These are phyloP conservation scores for Hedychridium roseum DNA, from an alignment of 2,888 invertebrate genomes.

Conservation along the genomic window DNA sequence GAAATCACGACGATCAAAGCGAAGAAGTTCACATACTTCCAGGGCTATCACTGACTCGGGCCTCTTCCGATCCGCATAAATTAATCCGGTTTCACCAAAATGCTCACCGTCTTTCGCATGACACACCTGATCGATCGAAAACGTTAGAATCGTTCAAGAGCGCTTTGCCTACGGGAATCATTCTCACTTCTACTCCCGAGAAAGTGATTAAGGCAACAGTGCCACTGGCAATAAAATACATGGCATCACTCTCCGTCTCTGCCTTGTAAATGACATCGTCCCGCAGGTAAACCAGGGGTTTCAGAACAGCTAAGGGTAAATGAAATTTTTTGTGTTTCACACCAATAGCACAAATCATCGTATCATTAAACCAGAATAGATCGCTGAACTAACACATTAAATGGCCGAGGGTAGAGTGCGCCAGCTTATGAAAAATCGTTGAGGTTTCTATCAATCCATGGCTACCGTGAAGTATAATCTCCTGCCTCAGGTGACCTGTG, in stretches of 20 bases:
- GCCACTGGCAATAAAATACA: slow-evolving; percentile 61
- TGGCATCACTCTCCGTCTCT: slow-evolving; percentile 47
- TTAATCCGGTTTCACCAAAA: slow-evolving; percentile 66
- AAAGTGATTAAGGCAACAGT: slow-evolving; percentile 51
- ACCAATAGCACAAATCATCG: too few relatives aligned
- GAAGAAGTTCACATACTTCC: slow-evolving; percentile 70
- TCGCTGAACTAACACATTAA: slow-evolving; percentile 52
- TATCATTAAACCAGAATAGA: too few relatives aligned
- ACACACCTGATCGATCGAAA: slow-evolving; percentile 55
- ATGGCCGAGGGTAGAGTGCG: slow-evolving; percentile 42
- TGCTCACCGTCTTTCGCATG: slow-evolving; percentile 69
- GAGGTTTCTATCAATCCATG: slow-evolving; percentile 50
- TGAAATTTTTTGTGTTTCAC: too few relatives aligned
- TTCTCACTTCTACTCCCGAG: slow-evolving; percentile 49
- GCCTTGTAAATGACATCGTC: slow-evolving; percentile 55
- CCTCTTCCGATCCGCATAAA: slow-evolving; percentile 66
- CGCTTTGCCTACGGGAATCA: neutral
- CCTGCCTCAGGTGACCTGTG: slow-evolving; percentile 51
- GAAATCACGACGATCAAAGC: slow-evolving; percentile 67
- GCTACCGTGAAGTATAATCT: slow-evolving; percentile 51
- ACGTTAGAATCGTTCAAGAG: neutral
- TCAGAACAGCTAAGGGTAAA: slow-evolving; percentile 34
- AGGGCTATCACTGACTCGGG: slow-evolving; percentile 68
- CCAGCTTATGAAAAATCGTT: slow-evolving; percentile 48
- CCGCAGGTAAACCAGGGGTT: slow-evolving; percentile 50